Percentiles rank a stretch among this genome's conserved stretches.
These are phyloP conservation scores for Drosophila macrospina DNA, from an alignment of 2,888 invertebrate genomes.

Conservation along the genomic window DNA sequence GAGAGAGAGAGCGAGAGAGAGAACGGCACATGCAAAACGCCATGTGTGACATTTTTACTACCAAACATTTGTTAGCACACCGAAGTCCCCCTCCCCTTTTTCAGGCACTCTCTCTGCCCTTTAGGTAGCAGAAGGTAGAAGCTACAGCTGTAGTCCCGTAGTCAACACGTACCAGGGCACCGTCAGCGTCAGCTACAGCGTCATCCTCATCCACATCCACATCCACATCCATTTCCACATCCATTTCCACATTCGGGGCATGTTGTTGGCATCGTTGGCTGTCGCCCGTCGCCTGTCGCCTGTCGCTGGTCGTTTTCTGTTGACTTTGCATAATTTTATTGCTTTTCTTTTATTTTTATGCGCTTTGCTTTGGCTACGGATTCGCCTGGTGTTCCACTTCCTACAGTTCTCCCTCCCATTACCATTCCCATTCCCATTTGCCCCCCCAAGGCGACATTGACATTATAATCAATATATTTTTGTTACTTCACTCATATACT, in stretches of 20 bases:
- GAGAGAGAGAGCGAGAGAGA: no score
- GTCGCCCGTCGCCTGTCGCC: constrained; percentile 42
- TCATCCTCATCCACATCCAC: not conserved
- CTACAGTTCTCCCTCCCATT: constrained; percentile 2
- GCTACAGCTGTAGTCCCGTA: constrained; percentile 25
- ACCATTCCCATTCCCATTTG: not conserved
- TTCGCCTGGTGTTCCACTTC: constrained; percentile 56
- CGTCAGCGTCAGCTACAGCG: constrained; percentile 20
- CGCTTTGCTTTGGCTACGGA: constrained; percentile 49
- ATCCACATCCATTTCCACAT: constrained; percentile 8
- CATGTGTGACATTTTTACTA: constrained; percentile 79
- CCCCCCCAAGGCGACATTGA: constrained; percentile 57
- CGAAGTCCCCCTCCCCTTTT: constrained; percentile 23
- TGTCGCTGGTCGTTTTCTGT: constrained; percentile 74
- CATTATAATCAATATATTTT: constrained; percentile 80
- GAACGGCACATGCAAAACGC: constrained; percentile 76
- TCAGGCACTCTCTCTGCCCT: not conserved
- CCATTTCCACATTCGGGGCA: not conserved
- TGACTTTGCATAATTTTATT: constrained; percentile 82
- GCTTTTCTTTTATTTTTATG: constrained; percentile 80
- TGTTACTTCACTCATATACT: constrained; percentile 61
- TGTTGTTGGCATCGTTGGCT: constrained; percentile 53
- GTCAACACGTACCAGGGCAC: constrained; percentile 74
- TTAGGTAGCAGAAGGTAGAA: constrained; percentile 7
- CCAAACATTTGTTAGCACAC: constrained; percentile 76